phyloP scores from a whole-genome alignment of 2,797 vertebrate genomes.

The Acrossocheilus fasciatus region DNA sequence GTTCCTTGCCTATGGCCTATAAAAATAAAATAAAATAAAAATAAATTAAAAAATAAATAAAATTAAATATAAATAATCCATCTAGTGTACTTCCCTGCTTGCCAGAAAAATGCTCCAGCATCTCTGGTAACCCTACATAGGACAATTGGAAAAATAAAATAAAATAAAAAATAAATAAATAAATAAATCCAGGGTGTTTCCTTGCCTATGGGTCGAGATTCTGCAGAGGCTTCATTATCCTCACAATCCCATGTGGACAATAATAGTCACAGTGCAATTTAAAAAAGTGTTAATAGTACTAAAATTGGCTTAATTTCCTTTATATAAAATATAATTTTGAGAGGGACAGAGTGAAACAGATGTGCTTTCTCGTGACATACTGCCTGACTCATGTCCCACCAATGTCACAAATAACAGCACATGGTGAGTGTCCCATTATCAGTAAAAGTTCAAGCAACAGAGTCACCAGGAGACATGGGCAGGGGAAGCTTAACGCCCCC shows the following conservation, averaged over 20 bases:
- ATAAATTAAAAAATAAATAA: background rate
- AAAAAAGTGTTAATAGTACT: background rate
- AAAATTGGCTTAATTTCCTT: background rate
- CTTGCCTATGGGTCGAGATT: background rate
- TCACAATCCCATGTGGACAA: background rate
- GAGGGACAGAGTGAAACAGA: constrained; percentile 21
- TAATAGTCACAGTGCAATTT: background rate
- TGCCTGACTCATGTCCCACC: constrained; percentile 53
- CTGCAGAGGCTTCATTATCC: background rate
- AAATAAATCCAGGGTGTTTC: background rate
- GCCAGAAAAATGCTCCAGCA: background rate
- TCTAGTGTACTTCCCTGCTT: background rate
- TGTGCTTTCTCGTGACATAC: constrained; percentile 47
- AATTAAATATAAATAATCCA: background rate
- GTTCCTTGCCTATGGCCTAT: background rate
- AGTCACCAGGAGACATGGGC: constrained; percentile 38
- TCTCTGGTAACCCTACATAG: background rate
- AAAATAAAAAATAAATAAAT: no score
- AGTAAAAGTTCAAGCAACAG: constrained; percentile 60
- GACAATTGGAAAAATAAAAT: background rate
- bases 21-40: background rate
- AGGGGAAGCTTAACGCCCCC: constrained; percentile 53
- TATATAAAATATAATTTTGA: background rate
- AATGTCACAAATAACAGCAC: constrained; percentile 58
- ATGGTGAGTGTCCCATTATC: constrained; percentile 56